These are phyloP conservation scores for Octodonta nipae DNA, from an alignment of 2,888 invertebrate genomes.

Conservation along the genomic window DNA sequence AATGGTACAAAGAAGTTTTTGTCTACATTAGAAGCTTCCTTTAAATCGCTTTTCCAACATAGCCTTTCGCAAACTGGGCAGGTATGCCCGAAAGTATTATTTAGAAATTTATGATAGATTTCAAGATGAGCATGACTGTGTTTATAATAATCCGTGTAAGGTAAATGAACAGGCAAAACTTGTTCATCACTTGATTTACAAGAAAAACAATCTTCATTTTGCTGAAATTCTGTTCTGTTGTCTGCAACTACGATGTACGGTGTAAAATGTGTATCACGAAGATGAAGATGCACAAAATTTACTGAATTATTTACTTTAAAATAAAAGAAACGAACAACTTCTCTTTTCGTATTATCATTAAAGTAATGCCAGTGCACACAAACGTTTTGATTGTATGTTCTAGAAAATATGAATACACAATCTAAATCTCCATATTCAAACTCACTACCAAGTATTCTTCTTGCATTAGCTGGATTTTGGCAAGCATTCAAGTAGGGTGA, in stretches of 20 bases:
- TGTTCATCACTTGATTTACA: neutral
- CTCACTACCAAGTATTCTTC: neutral
- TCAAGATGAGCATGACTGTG: slow-evolving; percentile 1
- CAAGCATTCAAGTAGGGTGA: slow-evolving; percentile 3
- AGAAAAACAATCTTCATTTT: neutral
- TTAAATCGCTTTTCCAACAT: slow-evolving; percentile 12
- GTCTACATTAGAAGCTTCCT: neutral
- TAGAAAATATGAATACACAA: slow-evolving; percentile 3
- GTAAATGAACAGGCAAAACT: neutral
- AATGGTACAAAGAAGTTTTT: slow-evolving; percentile 1
- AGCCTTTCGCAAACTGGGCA: slow-evolving; percentile 14
- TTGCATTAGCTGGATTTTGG: neutral
- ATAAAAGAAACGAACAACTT: neutral
- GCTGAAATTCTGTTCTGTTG: neutral
- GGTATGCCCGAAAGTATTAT: slow-evolving; percentile 9
- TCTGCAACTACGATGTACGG: neutral
- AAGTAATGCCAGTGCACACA: slow-evolving; percentile 3
- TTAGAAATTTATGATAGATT: neutral
- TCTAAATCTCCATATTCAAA: slow-evolving; percentile 3
- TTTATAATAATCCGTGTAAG: slow-evolving; percentile 4
- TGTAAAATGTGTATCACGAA: slow-evolving; percentile 1
- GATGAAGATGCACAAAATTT: slow-evolving; percentile 4
- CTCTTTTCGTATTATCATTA: slow-evolving; percentile 1
- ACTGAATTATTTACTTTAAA: slow-evolving; percentile 4
- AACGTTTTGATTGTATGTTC: slow-evolving; percentile 5